Conservation (phyloP, 2,113 vertebrate species). For the Chloroceryle aenea region DNA sequence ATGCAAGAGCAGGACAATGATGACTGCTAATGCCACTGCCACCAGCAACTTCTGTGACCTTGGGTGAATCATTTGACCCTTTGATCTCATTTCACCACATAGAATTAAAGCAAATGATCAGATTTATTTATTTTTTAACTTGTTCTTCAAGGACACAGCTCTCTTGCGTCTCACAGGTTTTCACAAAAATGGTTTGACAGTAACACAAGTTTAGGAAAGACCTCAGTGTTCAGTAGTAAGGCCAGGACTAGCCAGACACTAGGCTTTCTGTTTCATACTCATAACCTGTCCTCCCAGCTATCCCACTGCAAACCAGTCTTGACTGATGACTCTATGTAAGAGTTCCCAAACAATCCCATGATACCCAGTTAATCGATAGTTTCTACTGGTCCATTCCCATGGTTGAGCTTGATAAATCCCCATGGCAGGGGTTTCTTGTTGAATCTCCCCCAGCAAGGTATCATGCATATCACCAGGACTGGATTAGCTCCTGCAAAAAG, state of each 20-base stretch:
- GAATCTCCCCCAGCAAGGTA: neutral
- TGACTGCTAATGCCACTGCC: neutral
- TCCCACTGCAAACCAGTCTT: neutral
- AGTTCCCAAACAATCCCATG: neutral
- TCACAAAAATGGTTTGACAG: neutral
- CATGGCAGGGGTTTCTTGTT: neutral
- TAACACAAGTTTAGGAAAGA: neutral
- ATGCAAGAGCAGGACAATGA: neutral
- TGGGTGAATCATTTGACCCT: neutral
- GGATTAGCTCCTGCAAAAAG: neutral
- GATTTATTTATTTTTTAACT: neutral
- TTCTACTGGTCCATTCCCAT: neutral
- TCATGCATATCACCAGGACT: neutral
- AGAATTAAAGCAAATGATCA: neutral
- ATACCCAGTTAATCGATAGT: neutral
- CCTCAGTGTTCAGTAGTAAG: neutral
- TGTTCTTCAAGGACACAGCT: fast-evolving
- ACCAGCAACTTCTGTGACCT: neutral
- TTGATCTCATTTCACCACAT: neutral
- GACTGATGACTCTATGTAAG: neutral
- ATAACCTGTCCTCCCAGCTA: neutral
- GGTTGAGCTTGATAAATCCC: neutral
- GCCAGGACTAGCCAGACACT: neutral
- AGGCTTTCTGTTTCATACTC: fast-evolving
- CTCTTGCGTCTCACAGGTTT: neutral